Percentiles rank a stretch among this genome's conserved stretches.
Conservation (phyloP, 2,113 vertebrate species). For the Megaceryle torquata region DNA sequence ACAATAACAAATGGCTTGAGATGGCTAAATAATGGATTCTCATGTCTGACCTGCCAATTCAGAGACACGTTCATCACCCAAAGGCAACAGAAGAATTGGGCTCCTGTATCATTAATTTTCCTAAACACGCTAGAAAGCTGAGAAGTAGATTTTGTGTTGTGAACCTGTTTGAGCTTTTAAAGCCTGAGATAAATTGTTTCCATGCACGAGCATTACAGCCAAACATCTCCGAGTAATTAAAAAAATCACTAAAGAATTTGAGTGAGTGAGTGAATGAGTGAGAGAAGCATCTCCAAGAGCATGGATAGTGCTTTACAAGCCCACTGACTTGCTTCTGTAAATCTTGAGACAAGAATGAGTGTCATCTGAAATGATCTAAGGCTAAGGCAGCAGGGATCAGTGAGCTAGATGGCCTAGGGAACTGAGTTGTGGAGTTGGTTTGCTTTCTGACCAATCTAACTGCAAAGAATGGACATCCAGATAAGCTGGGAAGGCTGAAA, state of each 20-base stretch:
- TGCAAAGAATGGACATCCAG: neutral
- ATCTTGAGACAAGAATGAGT: conserved; percentile 21
- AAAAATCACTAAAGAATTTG: conserved; percentile 51
- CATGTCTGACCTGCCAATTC: conserved; percentile 29
- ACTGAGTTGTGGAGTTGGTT: neutral
- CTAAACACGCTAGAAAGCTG: conserved; percentile 40
- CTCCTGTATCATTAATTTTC: conserved; percentile 68
- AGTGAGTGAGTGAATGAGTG: conserved; percentile 40
- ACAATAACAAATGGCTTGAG: conserved; percentile 66
- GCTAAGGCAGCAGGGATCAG: neutral
- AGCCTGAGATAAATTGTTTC: conserved; percentile 71
- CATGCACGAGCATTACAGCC: conserved; percentile 48
- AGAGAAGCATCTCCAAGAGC: conserved; percentile 4
- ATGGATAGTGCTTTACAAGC: conserved; percentile 11
- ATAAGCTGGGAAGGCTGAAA: neutral
- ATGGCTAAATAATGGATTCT: conserved; percentile 71
- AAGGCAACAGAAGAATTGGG: conserved; percentile 35
- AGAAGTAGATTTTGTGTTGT: conserved; percentile 62
- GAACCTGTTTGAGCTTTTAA: conserved; percentile 71
- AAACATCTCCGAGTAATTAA: conserved; percentile 73
- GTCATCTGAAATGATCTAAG: neutral
- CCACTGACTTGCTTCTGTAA: neutral
- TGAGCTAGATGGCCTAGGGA: neutral
- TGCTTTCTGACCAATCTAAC: neutral
- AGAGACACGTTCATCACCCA: conserved; percentile 31